Base-by-base conservation (phyloP, 2,113 vertebrate genomes). In the Crotalus helleri region DNA sequence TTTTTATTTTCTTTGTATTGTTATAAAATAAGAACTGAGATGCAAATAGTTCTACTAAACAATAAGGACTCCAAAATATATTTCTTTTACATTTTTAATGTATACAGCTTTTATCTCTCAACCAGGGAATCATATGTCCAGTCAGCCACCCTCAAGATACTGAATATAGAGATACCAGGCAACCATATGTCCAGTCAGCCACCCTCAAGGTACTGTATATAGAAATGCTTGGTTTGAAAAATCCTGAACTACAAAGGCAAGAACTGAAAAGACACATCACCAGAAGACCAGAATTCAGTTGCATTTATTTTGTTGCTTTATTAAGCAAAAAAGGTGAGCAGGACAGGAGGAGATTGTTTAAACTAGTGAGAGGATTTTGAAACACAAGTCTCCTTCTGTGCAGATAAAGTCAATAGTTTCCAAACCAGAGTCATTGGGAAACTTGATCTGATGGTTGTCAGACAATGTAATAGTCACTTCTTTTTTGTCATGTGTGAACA, bases 361-460 rank as follows among this genome's bases (percentile, higher is more conserved):
- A 21, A 96, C 96, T 92, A 97, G 96, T 64, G 96, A 94, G 92
- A 98, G 0, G 5, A 96, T 96, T 93, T 96, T 97, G 90, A 98
- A 88, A 54, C 85, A 95, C 92, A 98, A 95, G 91, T 98, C 98
- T 0, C 97, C 98, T 0, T 96, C 93, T 2, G 94, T 92, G 0
- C 95, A 94, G 88, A 98, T 55, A 94, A 96, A 98, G 92, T 94
- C 96, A 93, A 98, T 96, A 81, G 94, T 94, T 61, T 97, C 1
- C n/a, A 97, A 90, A 74, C 91, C 96, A 85, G 96, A 93, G 13
- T 96, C 94, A 93, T 98, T 98, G 1, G 98, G 98, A 93, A 98
- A 97, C 0, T 96, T 97, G 95, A 98, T 97, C n/a, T 96, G 92
- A 29, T 97, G 91, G 4, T 95, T 96, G 15, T 96, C 97, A 3